Evolutionary conservation across 2,888 invertebrate genomes (phyloP).

Genomic region (Mythimna loreyi): DNA sequence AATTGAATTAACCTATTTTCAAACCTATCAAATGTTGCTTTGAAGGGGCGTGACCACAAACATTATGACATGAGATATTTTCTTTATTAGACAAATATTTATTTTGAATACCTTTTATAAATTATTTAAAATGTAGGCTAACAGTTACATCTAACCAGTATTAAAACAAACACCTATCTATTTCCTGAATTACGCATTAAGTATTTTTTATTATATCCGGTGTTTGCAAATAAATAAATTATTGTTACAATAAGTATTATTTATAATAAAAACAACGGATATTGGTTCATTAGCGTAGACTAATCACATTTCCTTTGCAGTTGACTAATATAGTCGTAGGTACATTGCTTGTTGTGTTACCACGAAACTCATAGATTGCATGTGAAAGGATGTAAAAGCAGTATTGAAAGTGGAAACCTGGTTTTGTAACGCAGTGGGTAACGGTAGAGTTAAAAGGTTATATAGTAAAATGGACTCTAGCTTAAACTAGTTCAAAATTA

Average conservation of each 20-base stretch:
- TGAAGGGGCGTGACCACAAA: too few species aligned
- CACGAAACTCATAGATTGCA: constrained; percentile 45
- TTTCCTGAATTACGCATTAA: constrained; percentile 17
- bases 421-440: constrained; percentile 8
- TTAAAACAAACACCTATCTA: constrained; percentile 3
- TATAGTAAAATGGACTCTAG: constrained; percentile 16
- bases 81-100: neutral
- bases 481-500: constrained; percentile 11
- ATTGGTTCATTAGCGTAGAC: constrained; percentile 32
- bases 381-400: constrained; percentile 56
- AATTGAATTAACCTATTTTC: too few species aligned
- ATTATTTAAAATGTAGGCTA: neutral
- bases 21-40: too few species aligned
- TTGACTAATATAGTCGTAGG: constrained; percentile 30
- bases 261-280: constrained; percentile 35
- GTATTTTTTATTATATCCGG: constrained; percentile 4
- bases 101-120: neutral
- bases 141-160: constrained; percentile 1
- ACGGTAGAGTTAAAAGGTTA: constrained; percentile 8
- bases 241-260: constrained; percentile 2
- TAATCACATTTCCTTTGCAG: constrained; percentile 44
- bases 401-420: constrained; percentile 47
- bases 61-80: too few species aligned
- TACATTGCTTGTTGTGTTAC: constrained; percentile 22
- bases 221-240: constrained; percentile 6